Evolutionary conservation across 2,797 vertebrate genomes (phyloP).

Genomic region (Pipistrellus kuhlii): DNA sequence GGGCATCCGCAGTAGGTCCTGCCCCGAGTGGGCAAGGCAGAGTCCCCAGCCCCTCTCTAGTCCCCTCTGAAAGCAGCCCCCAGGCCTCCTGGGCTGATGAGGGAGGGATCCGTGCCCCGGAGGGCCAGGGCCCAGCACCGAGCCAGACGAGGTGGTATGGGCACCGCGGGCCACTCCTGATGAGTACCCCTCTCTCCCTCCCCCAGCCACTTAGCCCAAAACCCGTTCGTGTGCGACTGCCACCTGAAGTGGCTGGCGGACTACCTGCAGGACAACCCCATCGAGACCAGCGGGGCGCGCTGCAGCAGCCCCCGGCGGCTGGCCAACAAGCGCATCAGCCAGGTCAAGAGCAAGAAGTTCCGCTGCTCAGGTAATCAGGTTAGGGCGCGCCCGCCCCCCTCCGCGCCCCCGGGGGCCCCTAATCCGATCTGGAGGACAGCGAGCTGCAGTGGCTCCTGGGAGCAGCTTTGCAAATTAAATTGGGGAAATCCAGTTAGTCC

Average conservation of each 20-base stretch:
- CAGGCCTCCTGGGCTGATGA: neutral
- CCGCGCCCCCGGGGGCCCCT: constrained; percentile 84
- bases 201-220: constrained; percentile 97
- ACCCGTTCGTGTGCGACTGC: constrained; percentile 99
- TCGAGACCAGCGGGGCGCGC: constrained; percentile 99
- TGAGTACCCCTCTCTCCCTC: constrained; percentile 85
- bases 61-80: neutral
- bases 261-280: constrained; percentile 98
- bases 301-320: constrained; percentile 97
- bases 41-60: neutral
- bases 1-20: neutral
- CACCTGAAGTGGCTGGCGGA: constrained; percentile 99
- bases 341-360: constrained; percentile 99
- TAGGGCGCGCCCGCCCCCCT: constrained; percentile 82
- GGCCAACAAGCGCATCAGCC: constrained; percentile 99
- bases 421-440: constrained; percentile 89
- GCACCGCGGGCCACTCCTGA: constrained; percentile 82
- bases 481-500: constrained; percentile 89
- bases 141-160: constrained; percentile 64
- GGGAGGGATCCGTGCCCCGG: neutral
- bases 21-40: neutral
- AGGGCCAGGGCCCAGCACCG: constrained; percentile 45
- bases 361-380: constrained; percentile 97
- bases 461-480: constrained; percentile 90
- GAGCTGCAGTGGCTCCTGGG: constrained; percentile 87